Evolutionary conservation across 2,797 vertebrate genomes (phyloP).

Genomic region (Craterocephalus amniculus): DNA sequence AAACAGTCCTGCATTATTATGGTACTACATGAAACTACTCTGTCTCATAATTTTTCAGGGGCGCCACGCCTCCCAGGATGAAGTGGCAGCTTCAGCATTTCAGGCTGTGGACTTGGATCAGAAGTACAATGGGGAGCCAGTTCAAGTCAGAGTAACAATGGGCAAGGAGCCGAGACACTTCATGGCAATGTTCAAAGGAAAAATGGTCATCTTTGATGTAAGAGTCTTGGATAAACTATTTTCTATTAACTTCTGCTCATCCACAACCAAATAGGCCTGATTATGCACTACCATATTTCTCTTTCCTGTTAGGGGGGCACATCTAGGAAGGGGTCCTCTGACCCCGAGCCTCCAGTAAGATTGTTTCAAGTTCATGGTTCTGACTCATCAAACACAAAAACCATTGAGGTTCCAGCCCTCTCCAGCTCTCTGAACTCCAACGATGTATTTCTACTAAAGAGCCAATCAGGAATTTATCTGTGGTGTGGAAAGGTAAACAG

Average conservation of each 20-base stretch:
- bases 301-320: slow-evolving; percentile 85
- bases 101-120: slow-evolving; percentile 86
- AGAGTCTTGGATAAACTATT: neutral
- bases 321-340: slow-evolving; percentile 81
- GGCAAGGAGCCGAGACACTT: slow-evolving; percentile 92
- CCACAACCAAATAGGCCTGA: neutral
- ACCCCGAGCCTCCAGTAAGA: slow-evolving; percentile 84
- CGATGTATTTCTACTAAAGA: slow-evolving; percentile 89
- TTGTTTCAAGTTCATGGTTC: slow-evolving; percentile 89
- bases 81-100: slow-evolving; percentile 87
- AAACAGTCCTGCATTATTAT: neutral
- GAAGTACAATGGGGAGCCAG: slow-evolving; percentile 80
- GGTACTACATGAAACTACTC: neutral
- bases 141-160: slow-evolving; percentile 91
- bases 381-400: slow-evolving; percentile 86
- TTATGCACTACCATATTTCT: neutral
- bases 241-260: neutral
- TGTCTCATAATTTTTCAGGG: slow-evolving; percentile 75
- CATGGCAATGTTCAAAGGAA: slow-evolving; percentile 92
- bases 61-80: slow-evolving; percentile 86
- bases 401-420: slow-evolving; percentile 86
- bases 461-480: slow-evolving; percentile 81
- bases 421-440: slow-evolving; percentile 89
- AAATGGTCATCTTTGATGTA: slow-evolving; percentile 91
- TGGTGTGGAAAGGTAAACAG: slow-evolving; percentile 91